Base-by-base conservation (phyloP, 2,888 invertebrate genomes). In the Malacosoma neustria region DNA sequence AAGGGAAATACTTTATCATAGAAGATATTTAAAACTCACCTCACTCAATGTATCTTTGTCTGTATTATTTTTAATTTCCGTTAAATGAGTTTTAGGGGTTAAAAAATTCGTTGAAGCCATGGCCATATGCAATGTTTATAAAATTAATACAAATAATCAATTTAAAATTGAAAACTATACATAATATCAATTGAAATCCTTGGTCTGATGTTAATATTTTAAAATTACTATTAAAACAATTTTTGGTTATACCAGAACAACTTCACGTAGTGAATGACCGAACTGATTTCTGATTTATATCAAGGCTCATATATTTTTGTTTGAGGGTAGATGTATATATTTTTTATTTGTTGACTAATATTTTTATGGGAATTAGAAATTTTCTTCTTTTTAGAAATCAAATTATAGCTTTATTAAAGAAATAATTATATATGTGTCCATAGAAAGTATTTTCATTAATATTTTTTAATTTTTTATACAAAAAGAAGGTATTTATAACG, bases 21-120 rank as follows among this genome's bases (percentile, higher is more conserved):
- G n/a, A n/a, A n/a, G n/a, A n/a, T 34, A 35, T 35, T 34, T 34
- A 22, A 34, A 22, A 61, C 79, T 77, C 56, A 87, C 87, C 80
- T 87, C 87, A 51, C 87, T 87, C 52, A 80, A 39, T 13, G 81
- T 81, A 54, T 86, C 86, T 55, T 73, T 82, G 53, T 87, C 86
- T 31, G 79, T 72, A 64, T 68, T 75, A 44, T 61, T 67, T 65
- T 79, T 82, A 44, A 87, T 81, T 56, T 86, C 86, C 36, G 81
- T 65, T 66, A 87, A 59, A 68, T 84, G 84, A 14, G 81, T 77
- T 73, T 87, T 87, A 39, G 79, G 72, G 33, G 69, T 63, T 73
- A 80, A 71, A 65, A 66, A 77, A 50, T 75, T 76, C 33, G 56
- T 58, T 22, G 77, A 70, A 45, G 77, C 71, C 80, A 80, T 65